Conservation (phyloP, 2,888 invertebrate genomes). For the Poecilus cupreus region DNA sequence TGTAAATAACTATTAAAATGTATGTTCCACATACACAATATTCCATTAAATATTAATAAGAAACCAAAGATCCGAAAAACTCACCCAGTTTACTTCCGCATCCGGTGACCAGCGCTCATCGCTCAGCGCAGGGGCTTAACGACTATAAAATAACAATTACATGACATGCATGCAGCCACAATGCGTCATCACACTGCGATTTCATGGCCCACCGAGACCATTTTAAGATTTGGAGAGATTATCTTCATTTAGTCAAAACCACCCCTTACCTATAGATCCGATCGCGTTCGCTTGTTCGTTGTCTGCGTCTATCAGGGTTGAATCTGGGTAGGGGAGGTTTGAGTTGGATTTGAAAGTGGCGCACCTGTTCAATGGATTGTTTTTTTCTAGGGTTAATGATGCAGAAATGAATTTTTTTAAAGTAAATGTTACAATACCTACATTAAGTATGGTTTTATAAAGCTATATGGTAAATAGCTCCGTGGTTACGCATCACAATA, state of each 20-base stretch:
- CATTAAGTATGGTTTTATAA: no score
- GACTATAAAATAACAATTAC: conserved; percentile 50
- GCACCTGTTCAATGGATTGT: conserved; percentile 8
- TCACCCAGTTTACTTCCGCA: neutral
- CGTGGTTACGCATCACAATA: no score
- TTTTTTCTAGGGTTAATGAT: neutral
- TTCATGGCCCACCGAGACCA: conserved; percentile 55
- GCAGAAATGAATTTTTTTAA: neutral
- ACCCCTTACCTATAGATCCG: conserved; percentile 1
- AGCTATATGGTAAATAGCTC: no score
- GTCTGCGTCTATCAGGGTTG: neutral
- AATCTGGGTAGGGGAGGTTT: conserved; percentile 6
- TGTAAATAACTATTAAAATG: no score
- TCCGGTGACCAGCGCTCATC: neutral
- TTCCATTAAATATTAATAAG: neutral
- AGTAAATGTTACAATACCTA: no score
- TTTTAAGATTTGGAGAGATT: conserved; percentile 58
- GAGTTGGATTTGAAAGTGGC: neutral
- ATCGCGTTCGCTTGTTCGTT: neutral
- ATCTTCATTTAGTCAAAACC: conserved; percentile 42
- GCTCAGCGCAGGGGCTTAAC: conserved; percentile 11
- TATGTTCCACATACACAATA: no score
- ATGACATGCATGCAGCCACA: conserved; percentile 28
- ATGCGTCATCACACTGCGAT: conserved; percentile 50
- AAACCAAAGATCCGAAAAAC: neutral